Evolutionary conservation across 2,888 invertebrate species (phyloP), one percentile per base, ranked within the genome.

Genomic region (Trissolcus brochymenae): DNA sequence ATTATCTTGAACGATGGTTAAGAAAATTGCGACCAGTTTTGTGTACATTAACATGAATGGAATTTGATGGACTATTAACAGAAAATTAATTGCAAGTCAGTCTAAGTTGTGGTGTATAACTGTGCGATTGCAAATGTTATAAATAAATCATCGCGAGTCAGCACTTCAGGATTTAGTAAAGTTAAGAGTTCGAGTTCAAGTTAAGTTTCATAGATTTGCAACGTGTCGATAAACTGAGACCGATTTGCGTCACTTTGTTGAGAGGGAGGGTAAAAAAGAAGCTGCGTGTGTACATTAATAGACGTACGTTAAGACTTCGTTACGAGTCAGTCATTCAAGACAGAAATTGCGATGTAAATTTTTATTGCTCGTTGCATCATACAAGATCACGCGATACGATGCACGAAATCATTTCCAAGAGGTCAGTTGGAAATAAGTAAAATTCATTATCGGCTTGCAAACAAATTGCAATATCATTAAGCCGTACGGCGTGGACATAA

Each of bases 311-410:
- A 16, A 51, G 51, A 51, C 16, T 17, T 51, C 51, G 19, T 16
- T 19, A 51, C 16, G 17, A 13, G 51, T 57, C n/a, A 55, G 6
- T 64, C 46, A 64, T 71, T 49, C 57, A 55, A 21, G 53, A 57
- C 61, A 51, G 60, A 55, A 71, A 71, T 49, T 71, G 51, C 57
- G 57, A 70, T 70, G 62, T 56, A 70, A 49, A 70, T 60, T 62
- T 70, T 70, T 61, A 67, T 55, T 70, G 41, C 70, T 17, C 29
- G 50, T 70, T 70, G 70, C 70, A 70, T 70, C 70, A 70, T 16
- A 62, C 41, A 56, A 70, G 51, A 70, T 62, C 55, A 62, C 51
- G 56, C 55, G 43, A 70, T 56, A 70, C 50, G 35, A 17, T 61
- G 56, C 55, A 62, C 61, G 51, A 70, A 61, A 70, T 62, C 56